Percentiles rank a stretch among this genome's conserved stretches.
Conservation (phyloP, 2,888 invertebrate species). For the Lottia gigantea region DNA sequence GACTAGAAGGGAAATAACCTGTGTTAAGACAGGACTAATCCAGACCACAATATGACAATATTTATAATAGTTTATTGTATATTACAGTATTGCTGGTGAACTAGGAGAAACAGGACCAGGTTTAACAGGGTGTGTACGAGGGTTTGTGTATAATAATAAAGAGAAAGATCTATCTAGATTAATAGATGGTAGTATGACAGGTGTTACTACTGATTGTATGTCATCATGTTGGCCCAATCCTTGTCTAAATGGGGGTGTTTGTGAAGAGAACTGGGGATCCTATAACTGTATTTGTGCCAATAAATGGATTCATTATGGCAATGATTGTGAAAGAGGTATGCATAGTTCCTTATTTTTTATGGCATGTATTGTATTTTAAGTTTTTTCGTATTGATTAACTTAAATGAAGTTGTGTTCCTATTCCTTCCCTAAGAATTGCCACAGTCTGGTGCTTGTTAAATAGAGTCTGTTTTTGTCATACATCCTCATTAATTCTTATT, state of each 20-base stretch:
- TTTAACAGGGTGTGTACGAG: constrained; percentile 92
- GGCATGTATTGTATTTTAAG: no score
- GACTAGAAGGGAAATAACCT: no score
- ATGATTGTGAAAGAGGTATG: constrained; percentile 90
- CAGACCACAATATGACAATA: no score
- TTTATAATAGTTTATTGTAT: no score
- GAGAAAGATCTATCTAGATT: constrained; percentile 88
- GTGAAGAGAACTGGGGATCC: constrained; percentile 81
- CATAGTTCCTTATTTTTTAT: neutral
- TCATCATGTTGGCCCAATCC: constrained; percentile 95
- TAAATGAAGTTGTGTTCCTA: no score
- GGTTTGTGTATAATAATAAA: constrained; percentile 90
- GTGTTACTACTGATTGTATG: constrained; percentile 92
- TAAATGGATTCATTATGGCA: constrained; percentile 90
- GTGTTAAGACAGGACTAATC: no score
- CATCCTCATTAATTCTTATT: no score
- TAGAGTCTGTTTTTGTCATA: no score
- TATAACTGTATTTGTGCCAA: constrained; percentile 92
- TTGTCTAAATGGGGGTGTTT: constrained; percentile 89
- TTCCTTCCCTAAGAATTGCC: no score
- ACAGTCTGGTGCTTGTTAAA: no score
- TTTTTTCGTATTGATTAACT: no score
- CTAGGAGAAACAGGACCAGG: constrained; percentile 63
- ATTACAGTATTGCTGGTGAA: constrained; percentile 22
- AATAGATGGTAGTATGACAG: constrained; percentile 73